Evolutionary conservation across 2,888 invertebrate species (phyloP).

Genomic region (Carterocephalus palaemon): DNA sequence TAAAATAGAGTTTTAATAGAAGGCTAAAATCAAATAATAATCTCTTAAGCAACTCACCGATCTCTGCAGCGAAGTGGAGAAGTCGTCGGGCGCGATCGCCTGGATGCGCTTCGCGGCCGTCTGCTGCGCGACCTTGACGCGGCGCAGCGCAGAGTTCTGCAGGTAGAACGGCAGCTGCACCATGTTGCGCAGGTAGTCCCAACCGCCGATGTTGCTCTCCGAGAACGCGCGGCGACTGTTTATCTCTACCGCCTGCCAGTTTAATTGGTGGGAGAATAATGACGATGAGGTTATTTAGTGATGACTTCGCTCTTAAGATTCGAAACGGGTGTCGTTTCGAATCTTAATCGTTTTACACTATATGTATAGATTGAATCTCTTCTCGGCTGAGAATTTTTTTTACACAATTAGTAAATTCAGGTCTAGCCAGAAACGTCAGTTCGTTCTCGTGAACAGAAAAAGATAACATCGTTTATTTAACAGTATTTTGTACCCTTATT

Average conservation of each 20-base stretch:
- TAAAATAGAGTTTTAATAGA: no score
- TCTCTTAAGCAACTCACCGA: constrained; percentile 66
- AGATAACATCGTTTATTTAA: no score
- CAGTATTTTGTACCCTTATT: no score
- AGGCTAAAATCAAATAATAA: no score
- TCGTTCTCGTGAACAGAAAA: no score
- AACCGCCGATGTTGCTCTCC: constrained; percentile 96
- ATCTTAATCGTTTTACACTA: no score
- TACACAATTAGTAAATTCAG: no score
- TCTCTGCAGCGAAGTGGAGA: constrained; percentile 70
- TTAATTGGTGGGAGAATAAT: background rate
- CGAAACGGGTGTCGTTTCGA: no score
- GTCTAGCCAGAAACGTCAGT: no score
- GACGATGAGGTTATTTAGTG: background rate
- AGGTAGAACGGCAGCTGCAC: constrained; percentile 98
- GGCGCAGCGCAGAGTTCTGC: constrained; percentile 96
- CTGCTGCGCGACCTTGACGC: constrained; percentile 92
- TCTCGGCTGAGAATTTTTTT: no score
- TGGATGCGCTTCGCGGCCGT: constrained; percentile 80
- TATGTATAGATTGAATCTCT: no score
- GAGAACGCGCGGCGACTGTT: constrained; percentile 92
- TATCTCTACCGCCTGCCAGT: constrained; percentile 93
- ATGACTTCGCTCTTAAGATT: background rate
- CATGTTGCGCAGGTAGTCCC: constrained; percentile 96
- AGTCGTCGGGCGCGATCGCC: constrained; percentile 76